These are phyloP conservation scores for Eulemur rufifrons DNA, from an alignment of 2,113 vertebrate genomes.

Conservation along the genomic window DNA sequence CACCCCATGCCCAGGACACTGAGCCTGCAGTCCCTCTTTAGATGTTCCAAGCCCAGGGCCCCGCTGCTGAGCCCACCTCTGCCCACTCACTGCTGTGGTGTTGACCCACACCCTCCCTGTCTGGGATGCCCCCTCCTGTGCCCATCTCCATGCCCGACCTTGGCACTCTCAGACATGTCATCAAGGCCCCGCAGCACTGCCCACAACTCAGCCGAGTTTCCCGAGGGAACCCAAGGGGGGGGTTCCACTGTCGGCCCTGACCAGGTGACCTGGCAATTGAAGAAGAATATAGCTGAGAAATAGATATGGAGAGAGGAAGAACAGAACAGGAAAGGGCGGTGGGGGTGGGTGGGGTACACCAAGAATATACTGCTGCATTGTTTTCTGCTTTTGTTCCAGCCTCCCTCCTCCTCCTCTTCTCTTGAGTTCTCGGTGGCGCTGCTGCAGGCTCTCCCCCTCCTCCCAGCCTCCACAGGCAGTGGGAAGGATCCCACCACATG, in stretches of 20 bases:
- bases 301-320: no score
- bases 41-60: no score
- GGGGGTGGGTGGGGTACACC: fast-evolving
- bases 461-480: not conserved
- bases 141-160: not conserved
- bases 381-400: not conserved
- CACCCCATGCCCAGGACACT: no score
- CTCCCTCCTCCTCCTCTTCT: not conserved
- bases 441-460: not conserved
- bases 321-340: not conserved
- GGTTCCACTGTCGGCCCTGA: not conserved
- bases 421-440: not conserved
- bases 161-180: fast-evolving
- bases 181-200: not conserved
- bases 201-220: not conserved
- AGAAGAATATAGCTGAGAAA: not conserved
- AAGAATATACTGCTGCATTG: fast-evolving
- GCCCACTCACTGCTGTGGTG: no score
- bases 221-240: fast-evolving
- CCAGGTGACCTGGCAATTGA: not conserved
- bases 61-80: fast-evolving
- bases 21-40: not conserved
- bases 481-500: fast-evolving
- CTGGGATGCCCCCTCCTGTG: not conserved
- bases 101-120: not conserved